These are phyloP conservation scores for Cosmorhoe ocellata DNA, from an alignment of 2,888 invertebrate genomes.

Conservation along the genomic window DNA sequence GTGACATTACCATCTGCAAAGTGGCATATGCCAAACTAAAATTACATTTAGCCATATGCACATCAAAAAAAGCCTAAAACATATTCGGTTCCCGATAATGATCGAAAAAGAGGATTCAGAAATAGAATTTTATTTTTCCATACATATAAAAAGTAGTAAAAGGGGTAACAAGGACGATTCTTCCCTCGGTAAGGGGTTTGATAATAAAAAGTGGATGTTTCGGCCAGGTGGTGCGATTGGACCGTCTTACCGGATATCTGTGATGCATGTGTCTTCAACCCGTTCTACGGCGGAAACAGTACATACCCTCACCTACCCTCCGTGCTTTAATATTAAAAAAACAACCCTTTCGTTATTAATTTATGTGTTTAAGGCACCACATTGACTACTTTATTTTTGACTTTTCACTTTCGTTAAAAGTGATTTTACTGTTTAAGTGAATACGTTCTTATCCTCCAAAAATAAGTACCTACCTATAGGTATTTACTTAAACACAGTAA, in stretches of 20 bases:
- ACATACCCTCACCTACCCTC: conserved; percentile 61
- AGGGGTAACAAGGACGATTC: conserved; percentile 58
- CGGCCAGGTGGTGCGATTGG: conserved; percentile 71
- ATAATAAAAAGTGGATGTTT: conserved; percentile 66
- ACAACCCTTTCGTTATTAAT: conserved; percentile 48
- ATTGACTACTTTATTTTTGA: conserved; percentile 4
- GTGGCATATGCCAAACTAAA: conserved; percentile 75
- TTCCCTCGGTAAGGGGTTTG: conserved; percentile 66
- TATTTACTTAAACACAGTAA: no score
- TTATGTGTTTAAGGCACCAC: conserved; percentile 14
- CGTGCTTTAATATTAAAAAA: conserved; percentile 56
- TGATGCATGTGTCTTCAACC: conserved; percentile 75
- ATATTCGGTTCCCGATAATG: conserved; percentile 14
- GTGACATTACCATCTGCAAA: conserved; percentile 78
- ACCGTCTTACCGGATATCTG: conserved; percentile 78
- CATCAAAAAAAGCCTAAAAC: conserved; percentile 53
- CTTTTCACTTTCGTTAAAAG: conserved; percentile 5
- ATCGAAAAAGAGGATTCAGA: conserved; percentile 46
- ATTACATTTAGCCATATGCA: conserved; percentile 76
- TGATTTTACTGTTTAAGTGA: no score
- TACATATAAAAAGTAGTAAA: conserved; percentile 23
- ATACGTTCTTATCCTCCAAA: no score
- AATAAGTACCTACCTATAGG: no score
- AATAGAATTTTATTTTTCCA: conserved; percentile 36
- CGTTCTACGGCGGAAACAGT: conserved; percentile 72